Conservation (phyloP, 2,888 invertebrate genomes). For the Eledone cirrhosa region DNA sequence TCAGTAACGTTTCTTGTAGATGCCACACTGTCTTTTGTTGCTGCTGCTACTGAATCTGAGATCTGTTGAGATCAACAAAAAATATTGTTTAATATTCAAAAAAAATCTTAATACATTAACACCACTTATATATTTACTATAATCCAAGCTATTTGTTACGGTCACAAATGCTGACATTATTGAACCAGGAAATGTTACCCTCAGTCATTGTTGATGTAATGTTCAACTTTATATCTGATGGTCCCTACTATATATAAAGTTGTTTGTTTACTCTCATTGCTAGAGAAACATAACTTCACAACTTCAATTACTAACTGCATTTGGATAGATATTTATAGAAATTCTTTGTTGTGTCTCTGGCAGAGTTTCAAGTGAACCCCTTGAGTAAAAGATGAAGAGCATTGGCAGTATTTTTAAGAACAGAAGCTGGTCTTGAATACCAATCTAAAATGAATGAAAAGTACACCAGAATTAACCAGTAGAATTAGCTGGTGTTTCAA, state of each 20-base stretch:
- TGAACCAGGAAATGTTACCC: slow-evolving; percentile 32
- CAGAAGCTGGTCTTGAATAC: neutral
- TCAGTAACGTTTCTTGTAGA: slow-evolving; percentile 71
- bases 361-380: slow-evolving; percentile 13
- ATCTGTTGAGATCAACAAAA: slow-evolving; percentile 22
- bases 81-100: slow-evolving; percentile 7
- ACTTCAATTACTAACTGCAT: slow-evolving; percentile 20
- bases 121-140: slow-evolving; percentile 9
- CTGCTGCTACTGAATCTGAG: slow-evolving; percentile 9
- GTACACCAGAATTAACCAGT: too few relatives aligned
- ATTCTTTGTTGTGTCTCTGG: slow-evolving; percentile 11
- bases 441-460: neutral
- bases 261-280: slow-evolving; percentile 4
- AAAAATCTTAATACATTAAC: slow-evolving; percentile 27
- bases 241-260: neutral
- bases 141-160: neutral
- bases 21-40: slow-evolving; percentile 29
- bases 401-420: slow-evolving; percentile 17
- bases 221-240: slow-evolving; percentile 32
- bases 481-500: too few relatives aligned
- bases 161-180: neutral
- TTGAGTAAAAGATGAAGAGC: slow-evolving; percentile 20
- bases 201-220: slow-evolving; percentile 41
- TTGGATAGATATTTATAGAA: slow-evolving; percentile 24
- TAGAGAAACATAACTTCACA: neutral